These are phyloP conservation scores for Parotia lawesii DNA, from an alignment of 2,113 vertebrate species.

Conservation along the genomic window DNA sequence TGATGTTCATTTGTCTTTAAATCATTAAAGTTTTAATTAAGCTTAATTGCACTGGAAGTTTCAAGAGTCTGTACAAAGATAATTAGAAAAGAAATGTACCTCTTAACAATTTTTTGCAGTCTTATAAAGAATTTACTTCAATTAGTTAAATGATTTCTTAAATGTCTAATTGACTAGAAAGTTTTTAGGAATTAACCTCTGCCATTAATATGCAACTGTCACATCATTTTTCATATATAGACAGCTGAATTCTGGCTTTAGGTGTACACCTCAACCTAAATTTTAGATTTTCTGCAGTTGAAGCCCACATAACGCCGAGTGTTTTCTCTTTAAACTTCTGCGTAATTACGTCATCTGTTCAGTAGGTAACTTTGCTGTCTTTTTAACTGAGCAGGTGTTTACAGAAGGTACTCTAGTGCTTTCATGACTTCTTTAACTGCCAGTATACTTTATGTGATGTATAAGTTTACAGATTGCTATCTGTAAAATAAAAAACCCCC, in stretches of 20 bases:
- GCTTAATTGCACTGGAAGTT: conserved; percentile 8
- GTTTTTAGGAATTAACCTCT: not conserved
- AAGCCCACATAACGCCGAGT: not conserved
- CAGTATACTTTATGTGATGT: not conserved
- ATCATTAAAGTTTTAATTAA: not conserved
- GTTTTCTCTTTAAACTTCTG: not conserved
- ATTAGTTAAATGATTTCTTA: not conserved
- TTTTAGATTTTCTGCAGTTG: not conserved
- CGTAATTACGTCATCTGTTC: not conserved
- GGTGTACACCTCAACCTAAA: not conserved
- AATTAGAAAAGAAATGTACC: conserved; percentile 10
- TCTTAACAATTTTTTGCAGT: not conserved
- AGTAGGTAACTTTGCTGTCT: not conserved
- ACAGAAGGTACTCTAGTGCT: not conserved
- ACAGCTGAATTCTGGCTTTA: not conserved
- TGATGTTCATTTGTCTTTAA: not conserved
- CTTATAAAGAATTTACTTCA: not conserved
- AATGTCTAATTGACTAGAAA: not conserved
- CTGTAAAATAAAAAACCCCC: not conserved
- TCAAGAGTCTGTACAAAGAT: not conserved
- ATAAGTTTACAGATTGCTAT: not conserved
- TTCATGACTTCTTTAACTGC: not conserved
- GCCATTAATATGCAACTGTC: not conserved
- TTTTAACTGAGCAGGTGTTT: not conserved
- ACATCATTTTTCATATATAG: not conserved